Conservation (phyloP, 2,888 invertebrate species). For the Agrotis puta region DNA sequence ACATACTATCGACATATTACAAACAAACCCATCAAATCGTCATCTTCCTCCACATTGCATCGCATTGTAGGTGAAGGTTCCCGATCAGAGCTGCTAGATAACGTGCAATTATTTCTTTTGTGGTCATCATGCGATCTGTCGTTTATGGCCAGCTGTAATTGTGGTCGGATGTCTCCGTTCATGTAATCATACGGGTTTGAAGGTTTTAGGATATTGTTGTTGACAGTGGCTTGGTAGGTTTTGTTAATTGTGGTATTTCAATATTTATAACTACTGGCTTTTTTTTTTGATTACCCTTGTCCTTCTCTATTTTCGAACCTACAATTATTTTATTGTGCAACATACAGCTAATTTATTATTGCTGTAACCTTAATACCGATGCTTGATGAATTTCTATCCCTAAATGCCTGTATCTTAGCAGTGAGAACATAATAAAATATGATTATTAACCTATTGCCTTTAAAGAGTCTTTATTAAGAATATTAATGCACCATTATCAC, state of each 20-base stretch:
- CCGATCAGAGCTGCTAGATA: conserved; percentile 73
- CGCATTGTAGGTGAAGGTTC: conserved; percentile 78
- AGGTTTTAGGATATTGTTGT: conserved; percentile 52
- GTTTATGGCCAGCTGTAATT: conserved; percentile 65
- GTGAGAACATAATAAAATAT: not conserved
- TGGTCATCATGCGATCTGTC: conserved; percentile 79
- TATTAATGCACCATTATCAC: not conserved
- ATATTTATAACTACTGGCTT: not conserved
- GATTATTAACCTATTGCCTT: not conserved
- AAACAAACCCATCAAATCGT: conserved; percentile 26
- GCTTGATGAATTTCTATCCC: no score
- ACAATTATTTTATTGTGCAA: not conserved
- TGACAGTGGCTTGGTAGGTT: not conserved
- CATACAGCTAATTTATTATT: not conserved
- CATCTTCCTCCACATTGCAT: conserved; percentile 47
- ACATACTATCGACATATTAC: conserved; percentile 30
- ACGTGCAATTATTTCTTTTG: conserved; percentile 78
- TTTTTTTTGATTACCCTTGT: conserved; percentile 2
- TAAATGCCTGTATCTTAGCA: not conserved
- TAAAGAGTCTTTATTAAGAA: not conserved
- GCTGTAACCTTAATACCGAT: not conserved
- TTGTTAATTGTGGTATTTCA: conserved; percentile 8
- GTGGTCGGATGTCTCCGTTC: conserved; percentile 54
- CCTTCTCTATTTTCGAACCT: not conserved
- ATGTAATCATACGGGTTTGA: conserved; percentile 49